These are phyloP conservation scores for Alligator sinensis DNA, from an alignment of 2,113 vertebrate genomes.

Conservation along the genomic window DNA sequence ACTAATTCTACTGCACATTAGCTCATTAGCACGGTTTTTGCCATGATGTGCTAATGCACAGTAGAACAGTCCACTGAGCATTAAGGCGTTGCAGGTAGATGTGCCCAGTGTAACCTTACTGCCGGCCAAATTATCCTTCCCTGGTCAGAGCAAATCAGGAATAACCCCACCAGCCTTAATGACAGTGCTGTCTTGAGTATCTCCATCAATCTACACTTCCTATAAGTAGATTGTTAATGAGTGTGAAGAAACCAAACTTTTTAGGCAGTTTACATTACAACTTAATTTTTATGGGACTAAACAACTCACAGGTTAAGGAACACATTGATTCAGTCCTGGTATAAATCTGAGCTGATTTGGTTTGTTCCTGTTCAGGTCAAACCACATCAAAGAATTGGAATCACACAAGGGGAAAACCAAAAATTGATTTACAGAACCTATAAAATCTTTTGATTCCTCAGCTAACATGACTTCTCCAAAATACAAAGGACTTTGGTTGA, in stretches of 20 bases:
- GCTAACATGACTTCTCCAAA: not conserved
- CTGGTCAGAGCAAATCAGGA: not conserved
- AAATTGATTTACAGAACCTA: not conserved
- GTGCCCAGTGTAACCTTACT: not conserved
- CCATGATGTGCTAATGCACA: too few relatives aligned
- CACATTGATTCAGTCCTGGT: not conserved
- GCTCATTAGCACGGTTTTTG: too few relatives aligned
- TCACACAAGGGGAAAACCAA: not conserved
- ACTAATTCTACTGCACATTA: too few relatives aligned
- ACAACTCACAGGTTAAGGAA: not conserved
- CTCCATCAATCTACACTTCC: not conserved
- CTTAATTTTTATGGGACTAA: not conserved
- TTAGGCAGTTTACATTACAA: not conserved
- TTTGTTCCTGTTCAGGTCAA: not conserved
- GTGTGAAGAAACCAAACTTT: not conserved
- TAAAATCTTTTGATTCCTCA: not conserved
- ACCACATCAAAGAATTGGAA: not conserved
- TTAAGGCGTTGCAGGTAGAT: not conserved
- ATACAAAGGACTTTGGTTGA: not conserved
- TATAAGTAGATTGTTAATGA: not conserved
- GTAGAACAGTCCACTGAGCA: too few relatives aligned
- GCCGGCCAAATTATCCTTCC: not conserved
- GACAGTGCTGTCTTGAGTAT: not conserved
- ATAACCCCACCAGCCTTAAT: not conserved
- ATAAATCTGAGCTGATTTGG: not conserved